phyloP scores from a whole-genome alignment of 2,113 vertebrate species.

The Microtus montanus region DNA sequence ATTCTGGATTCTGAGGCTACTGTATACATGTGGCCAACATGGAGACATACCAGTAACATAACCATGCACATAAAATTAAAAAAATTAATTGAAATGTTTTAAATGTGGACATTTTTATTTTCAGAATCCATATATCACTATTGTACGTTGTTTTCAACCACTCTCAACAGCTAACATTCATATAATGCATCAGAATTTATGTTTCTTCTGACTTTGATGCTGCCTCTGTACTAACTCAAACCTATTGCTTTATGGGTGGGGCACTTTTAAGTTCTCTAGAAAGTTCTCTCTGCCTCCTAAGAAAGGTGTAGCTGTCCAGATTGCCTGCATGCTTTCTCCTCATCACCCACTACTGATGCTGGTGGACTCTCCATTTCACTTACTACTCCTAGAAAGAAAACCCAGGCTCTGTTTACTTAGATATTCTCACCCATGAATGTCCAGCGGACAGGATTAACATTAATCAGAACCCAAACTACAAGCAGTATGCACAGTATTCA shows the following conservation, averaged over 20 bases:
- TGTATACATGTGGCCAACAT: neutral
- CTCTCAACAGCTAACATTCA: neutral
- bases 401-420: neutral
- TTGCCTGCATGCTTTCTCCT: neutral
- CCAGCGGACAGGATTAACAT: too few species aligned
- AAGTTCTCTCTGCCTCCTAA: neutral
- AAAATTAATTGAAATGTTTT: neutral
- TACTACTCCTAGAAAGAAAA: neutral
- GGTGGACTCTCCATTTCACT: rapidly evolving
- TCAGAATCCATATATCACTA: neutral
- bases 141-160: neutral
- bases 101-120: neutral
- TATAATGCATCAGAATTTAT: too few species aligned
- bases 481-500: neutral
- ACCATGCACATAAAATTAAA: neutral
- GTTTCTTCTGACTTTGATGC: neutral
- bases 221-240: neutral
- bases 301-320: too few species aligned
- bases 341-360: neutral
- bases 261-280: neutral
- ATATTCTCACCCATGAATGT: neutral
- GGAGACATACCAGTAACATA: neutral
- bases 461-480: neutral
- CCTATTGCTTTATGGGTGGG: too few species aligned
- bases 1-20: neutral